Evolutionary conservation across 2,888 invertebrate species (phyloP).

Genomic region (Thymelicus acteon): DNA sequence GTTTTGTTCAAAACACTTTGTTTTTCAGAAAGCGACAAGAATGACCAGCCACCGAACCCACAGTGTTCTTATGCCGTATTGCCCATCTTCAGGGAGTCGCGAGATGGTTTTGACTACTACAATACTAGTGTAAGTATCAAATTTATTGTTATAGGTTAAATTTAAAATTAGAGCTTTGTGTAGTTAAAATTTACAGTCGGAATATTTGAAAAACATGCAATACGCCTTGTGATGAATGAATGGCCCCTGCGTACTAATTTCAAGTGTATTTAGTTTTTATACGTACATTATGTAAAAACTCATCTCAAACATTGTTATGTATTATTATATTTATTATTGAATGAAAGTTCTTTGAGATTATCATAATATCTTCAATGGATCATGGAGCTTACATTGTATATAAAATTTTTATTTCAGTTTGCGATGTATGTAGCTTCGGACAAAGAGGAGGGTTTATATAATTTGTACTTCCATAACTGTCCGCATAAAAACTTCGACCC

Average conservation of each 20-base stretch:
- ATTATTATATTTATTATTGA: neutral
- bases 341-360: too few relatives aligned
- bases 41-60: slow-evolving; percentile 42
- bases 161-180: too few relatives aligned
- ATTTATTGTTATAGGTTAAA: neutral
- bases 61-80: slow-evolving; percentile 78
- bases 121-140: slow-evolving; percentile 85
- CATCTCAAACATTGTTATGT: too few relatives aligned
- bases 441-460: slow-evolving; percentile 96
- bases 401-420: slow-evolving; percentile 82
- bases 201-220: too few relatives aligned
- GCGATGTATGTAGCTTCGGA: slow-evolving; percentile 90
- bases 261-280: too few relatives aligned
- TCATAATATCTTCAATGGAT: too few relatives aligned
- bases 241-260: too few relatives aligned
- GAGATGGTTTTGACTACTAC: slow-evolving; percentile 84
- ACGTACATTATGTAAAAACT: too few relatives aligned
- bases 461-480: slow-evolving; percentile 97
- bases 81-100: slow-evolving; percentile 82
- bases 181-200: too few relatives aligned
- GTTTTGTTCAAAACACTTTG: neutral
- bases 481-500: slow-evolving; percentile 81
- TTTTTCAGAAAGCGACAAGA: slow-evolving; percentile 36
- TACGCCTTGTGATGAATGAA: too few relatives aligned
- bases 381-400: neutral